Percentiles rank a stretch among this genome's conserved stretches.
Evolutionary conservation across 2,797 vertebrate species (phyloP).

Genomic region (Parauchenoglanis ngamensis): DNA sequence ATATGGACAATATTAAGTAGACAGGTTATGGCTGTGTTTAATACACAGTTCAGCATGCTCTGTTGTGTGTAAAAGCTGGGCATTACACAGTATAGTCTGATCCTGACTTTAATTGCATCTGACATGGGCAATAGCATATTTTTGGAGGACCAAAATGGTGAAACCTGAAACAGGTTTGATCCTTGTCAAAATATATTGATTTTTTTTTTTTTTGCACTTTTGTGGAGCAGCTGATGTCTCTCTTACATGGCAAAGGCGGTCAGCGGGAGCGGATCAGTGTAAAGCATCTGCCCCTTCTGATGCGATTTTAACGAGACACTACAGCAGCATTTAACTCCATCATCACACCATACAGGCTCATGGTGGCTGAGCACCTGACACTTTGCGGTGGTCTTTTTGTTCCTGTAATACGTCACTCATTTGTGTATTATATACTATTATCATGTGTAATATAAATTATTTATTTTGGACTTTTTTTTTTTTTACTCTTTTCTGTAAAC

Average conservation of each 20-base stretch:
- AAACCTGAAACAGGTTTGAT: conserved; percentile 73
- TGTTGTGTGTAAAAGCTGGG: not conserved
- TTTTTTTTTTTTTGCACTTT: conserved; percentile 60
- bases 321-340: not conserved
- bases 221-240: conserved; percentile 74
- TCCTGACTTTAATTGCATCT: conserved; percentile 61
- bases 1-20: not conserved
- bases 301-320: conserved; percentile 6
- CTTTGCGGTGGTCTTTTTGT: not conserved
- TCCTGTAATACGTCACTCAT: not conserved
- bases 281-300: conserved; percentile 37
- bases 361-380: not conserved
- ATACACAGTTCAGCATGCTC: not conserved
- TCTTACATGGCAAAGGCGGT: conserved; percentile 64
- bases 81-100: not conserved
- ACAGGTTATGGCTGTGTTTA: not conserved
- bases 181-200: conserved; percentile 81
- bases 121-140: conserved; percentile 67
- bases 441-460: not conserved
- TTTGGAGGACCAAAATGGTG: conserved; percentile 69
- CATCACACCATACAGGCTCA: not conserved
- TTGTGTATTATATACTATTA: not conserved
- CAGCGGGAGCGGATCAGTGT: conserved; percentile 57
- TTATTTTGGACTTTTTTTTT: not conserved
- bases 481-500: not conserved